Evolutionary conservation across 2,888 invertebrate genomes (phyloP).

Genomic region (Calameuta pallipes): DNA sequence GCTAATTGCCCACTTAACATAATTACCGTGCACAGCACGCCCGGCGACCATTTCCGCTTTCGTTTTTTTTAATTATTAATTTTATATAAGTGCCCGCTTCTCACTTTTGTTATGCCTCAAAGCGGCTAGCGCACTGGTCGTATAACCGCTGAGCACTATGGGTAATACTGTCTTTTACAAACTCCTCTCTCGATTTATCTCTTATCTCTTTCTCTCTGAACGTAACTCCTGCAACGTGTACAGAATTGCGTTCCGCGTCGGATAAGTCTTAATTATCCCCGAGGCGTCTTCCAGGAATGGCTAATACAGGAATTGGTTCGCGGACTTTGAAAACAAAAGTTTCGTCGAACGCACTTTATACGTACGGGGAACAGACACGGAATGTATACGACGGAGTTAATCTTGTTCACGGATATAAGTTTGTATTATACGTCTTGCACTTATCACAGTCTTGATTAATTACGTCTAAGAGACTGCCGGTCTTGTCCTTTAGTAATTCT

Average conservation of each 20-base stretch:
- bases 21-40: constrained; percentile 55
- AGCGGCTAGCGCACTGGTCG: neutral
- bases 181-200: neutral
- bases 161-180: neutral
- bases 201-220: neutral
- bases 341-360: neutral
- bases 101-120: constrained; percentile 21
- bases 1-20: constrained; percentile 62
- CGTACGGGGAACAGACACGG: neutral
- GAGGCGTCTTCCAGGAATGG: neutral
- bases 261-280: neutral
- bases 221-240: neutral
- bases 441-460: neutral
- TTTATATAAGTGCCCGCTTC: constrained; percentile 25
- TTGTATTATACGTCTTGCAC: neutral
- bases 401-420: neutral
- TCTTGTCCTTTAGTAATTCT: neutral
- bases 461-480: neutral
- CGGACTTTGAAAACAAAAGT: neutral
- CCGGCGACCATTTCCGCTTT: constrained; percentile 59
- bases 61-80: constrained; percentile 42
- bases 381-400: neutral
- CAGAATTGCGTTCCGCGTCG: neutral
- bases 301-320: neutral
- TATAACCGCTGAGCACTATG: neutral